Percentiles rank a stretch among this genome's conserved stretches.
These are phyloP conservation scores for Fissipunctia ypsillon DNA, from an alignment of 2,888 invertebrate species.

Conservation along the genomic window DNA sequence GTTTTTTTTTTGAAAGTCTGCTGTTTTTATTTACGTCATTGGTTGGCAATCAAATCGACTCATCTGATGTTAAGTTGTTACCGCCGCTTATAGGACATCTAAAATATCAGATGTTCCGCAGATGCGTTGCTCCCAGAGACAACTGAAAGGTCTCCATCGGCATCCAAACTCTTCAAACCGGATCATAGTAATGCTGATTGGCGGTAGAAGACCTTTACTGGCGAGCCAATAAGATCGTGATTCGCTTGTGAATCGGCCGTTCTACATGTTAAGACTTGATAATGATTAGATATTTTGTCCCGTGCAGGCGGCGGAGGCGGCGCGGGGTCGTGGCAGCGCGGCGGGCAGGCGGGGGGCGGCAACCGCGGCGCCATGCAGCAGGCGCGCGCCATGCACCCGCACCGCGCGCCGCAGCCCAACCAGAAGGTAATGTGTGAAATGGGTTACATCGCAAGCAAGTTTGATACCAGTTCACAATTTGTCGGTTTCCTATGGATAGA, in stretches of 20 bases:
- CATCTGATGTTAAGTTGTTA: background rate
- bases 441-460: no score
- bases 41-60: background rate
- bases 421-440: conserved; percentile 48
- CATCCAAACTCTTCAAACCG: no score
- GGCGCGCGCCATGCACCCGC: conserved; percentile 4
- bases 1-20: no score
- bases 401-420: background rate
- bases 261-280: background rate
- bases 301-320: conserved; percentile 58
- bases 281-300: background rate
- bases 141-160: background rate
- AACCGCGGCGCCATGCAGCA: conserved; percentile 26
- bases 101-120: background rate
- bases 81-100: background rate
- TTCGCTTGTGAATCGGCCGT: background rate
- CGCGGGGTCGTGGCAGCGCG: conserved; percentile 82
- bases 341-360: conserved; percentile 64
- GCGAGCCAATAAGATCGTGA: background rate
- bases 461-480: no score
- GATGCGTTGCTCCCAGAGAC: background rate
- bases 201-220: background rate
- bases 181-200: background rate
- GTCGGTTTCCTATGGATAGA: no score
- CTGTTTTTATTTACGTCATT: no score